Evolutionary conservation across 2,888 invertebrate genomes (phyloP), one percentile per base, ranked within the genome.

Genomic region (Lysandra coridon): DNA sequence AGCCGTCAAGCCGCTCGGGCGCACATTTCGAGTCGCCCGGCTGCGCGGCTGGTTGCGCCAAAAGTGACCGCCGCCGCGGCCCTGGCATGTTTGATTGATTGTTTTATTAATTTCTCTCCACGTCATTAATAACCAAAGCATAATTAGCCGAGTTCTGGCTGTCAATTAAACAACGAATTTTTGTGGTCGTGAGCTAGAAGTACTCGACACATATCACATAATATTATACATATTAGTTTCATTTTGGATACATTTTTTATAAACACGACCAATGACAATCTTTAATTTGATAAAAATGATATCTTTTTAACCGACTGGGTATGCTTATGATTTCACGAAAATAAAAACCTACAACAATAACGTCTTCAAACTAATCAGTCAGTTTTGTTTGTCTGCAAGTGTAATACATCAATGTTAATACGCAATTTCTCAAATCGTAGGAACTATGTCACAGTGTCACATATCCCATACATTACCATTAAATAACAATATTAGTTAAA

Each of bases 21-120:
- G 90, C 91, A 88, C 90, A 89, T 90, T 92, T 92, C 89, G 92
- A 92, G 91, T 92, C 92, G 90, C 92, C 91, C 91, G 91, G 90
- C 69, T 33, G 90, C 92, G 91, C 91, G 91, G 90, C 69, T 33
- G 87, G 89, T 90, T 89, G 92, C 89, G 93, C 92, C 91, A 93
- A 92, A 92, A 91, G 91, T 90, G 91, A 92, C 93, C 93, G 33
- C 93, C 93, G 33, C 92, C 86, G 86, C 88, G 92, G 88, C 91
- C 92, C 84, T 91, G 93, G 91, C 92, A 90, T 88, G 90, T 90
- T 90, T 90, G 92, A 92, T 92, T 93, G 92, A 93, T 93, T 93
- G 92, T 91, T 92, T 93, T 92, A 93, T 93, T 93, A 93, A 93
- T 93, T 93, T 90, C 88, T 88, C 91, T 92, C 91, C 89, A 90